phyloP scores from a whole-genome alignment of 2,797 vertebrate species.

The Myotis myotis region DNA sequence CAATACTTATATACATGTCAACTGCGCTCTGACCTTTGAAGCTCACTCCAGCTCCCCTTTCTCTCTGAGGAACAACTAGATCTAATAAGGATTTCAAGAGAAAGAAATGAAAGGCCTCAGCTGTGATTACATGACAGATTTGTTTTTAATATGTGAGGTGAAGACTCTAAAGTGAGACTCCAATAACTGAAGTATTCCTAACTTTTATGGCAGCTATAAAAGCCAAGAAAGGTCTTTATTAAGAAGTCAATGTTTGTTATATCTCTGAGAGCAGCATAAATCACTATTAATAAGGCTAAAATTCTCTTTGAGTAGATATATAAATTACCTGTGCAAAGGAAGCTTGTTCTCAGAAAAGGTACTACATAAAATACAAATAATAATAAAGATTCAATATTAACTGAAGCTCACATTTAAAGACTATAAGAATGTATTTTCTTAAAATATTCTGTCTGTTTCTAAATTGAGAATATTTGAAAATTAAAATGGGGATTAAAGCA shows the following conservation, averaged over 20 bases:
- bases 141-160: constrained; percentile 76
- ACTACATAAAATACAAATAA: constrained; percentile 50
- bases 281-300: constrained; percentile 3
- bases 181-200: constrained; percentile 63
- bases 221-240: constrained; percentile 49
- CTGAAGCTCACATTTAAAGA: neutral
- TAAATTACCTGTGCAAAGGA: constrained; percentile 24
- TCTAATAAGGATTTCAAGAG: constrained; percentile 66
- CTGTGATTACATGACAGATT: constrained; percentile 64
- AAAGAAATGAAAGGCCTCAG: constrained; percentile 55
- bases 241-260: constrained; percentile 35
- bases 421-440: neutral
- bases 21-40: constrained; percentile 57
- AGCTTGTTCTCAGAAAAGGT: neutral
- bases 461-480: neutral
- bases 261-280: constrained; percentile 24
- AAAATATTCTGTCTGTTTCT: neutral
- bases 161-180: constrained; percentile 62
- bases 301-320: constrained; percentile 7
- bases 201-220: constrained; percentile 60
- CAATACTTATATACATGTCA: constrained; percentile 61
- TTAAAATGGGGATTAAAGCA: neutral
- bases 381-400: neutral
- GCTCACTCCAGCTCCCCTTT: constrained; percentile 46
- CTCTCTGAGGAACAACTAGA: constrained; percentile 61